These are phyloP conservation scores for Emys orbicularis DNA, from an alignment of 2,797 vertebrate genomes.

Conservation along the genomic window DNA sequence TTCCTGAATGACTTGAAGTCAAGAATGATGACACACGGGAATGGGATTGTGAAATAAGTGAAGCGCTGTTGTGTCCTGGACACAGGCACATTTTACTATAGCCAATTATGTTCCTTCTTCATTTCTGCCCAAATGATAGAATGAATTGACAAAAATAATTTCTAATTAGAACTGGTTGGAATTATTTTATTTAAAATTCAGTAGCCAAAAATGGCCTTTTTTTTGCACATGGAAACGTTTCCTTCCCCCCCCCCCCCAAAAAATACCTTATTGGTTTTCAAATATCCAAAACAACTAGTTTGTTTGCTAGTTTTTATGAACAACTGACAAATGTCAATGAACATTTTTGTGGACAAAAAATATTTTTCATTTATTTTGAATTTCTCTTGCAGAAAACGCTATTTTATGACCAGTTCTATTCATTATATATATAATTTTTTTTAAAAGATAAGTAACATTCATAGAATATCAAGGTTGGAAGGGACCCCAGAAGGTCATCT, in stretches of 20 bases:
- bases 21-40: slow-evolving; percentile 6
- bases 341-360: background rate
- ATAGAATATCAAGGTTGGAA: no score
- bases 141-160: slow-evolving; percentile 54
- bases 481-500: no score
- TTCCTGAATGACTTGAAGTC: slow-evolving; percentile 61
- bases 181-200: background rate
- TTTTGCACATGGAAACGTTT: background rate
- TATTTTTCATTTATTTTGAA: background rate
- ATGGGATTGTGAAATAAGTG: slow-evolving; percentile 44
- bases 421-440: background rate
- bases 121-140: slow-evolving; percentile 25
- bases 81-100: slow-evolving; percentile 14
- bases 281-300: background rate
- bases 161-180: background rate
- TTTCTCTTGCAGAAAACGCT: background rate
- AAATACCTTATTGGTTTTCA: background rate
- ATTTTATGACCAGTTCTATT: background rate
- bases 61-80: background rate
- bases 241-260: accelerated
- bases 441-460: slow-evolving; percentile 9
- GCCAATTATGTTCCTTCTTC: slow-evolving; percentile 29
- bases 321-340: background rate
- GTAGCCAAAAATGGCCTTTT: background rate
- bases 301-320: background rate